Base-by-base conservation (phyloP, 1,140 invertebrate species). In the Batillaria attramentaria region DNA sequence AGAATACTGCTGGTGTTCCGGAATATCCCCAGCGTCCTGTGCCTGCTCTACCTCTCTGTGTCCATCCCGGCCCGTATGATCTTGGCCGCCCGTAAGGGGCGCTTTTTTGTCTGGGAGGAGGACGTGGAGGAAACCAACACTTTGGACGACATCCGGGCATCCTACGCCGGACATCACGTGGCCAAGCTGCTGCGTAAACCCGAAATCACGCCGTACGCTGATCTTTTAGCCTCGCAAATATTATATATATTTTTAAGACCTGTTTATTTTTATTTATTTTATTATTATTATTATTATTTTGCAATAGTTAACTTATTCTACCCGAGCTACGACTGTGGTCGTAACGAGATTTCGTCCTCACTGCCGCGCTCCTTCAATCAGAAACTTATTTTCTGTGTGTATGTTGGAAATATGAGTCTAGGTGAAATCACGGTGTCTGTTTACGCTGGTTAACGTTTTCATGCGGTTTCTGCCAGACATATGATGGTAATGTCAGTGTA, bases 21-120 rank as follows among this genome's bases (percentile, higher is more conserved):
- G 18, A 78, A 28, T 42, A 42, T 86, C 16, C 85, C 85, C 6
- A 72, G 74, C 42, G 31, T 85, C 3, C 6, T 79, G 28, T 85
- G 85, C 66, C 79, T 82, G 18, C 37, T 77, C 2, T 86, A 86
- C 76, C 79, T 86, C 33, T 82, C 78, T 57, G 46, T 85, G 10
- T 78, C 77, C 42, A 72, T 84, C 24, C 84, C 85, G 0, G 77
- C 75, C 1, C 72, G 84, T 16, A 81, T 82, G 57, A 37, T 77
- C 10, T 5, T 37, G 24, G 78, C 83, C 10, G 28, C 80, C 0
- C 33, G 33, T 4, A 68, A 75, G 24, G 66, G 66, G 18, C 68
- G 72, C 20, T 70, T 76, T 31, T 77, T 77, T 10, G 37, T 18
- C 5, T 41, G 69, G 33, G 31, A 60, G 13, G 54, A 79, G 20